phyloP scores from a whole-genome alignment of 2,888 invertebrate species.

The Himalopsyche anomala region DNA sequence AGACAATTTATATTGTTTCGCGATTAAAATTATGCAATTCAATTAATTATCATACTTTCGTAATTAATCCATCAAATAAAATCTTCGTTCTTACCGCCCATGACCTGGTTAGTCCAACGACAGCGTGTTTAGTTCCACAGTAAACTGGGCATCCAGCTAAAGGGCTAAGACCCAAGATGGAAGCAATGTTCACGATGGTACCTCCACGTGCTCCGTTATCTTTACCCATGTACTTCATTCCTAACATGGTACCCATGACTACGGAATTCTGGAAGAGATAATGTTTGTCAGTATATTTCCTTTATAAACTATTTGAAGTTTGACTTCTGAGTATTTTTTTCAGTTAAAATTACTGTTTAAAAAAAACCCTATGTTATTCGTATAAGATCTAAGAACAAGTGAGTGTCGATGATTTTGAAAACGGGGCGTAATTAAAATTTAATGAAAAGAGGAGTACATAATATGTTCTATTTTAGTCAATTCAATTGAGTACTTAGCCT shows the following conservation, averaged over 20 bases:
- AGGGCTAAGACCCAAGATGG: constrained; percentile 77
- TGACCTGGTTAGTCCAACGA: constrained; percentile 75
- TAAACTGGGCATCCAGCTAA: constrained; percentile 77
- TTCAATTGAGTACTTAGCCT: too few relatives aligned
- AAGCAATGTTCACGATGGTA: constrained; percentile 81
- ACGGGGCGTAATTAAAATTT: too few relatives aligned
- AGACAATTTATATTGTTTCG: too few relatives aligned
- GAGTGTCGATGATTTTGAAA: too few relatives aligned
- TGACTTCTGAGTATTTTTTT: not conserved
- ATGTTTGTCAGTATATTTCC: not conserved
- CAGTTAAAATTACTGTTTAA: not conserved
- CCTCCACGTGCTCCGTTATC: constrained; percentile 79
- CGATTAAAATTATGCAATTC: too few relatives aligned
- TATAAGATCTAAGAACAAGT: too few relatives aligned
- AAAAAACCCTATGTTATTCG: too few relatives aligned
- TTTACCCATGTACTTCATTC: constrained; percentile 78
- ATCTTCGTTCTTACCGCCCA: constrained; percentile 69
- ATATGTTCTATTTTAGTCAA: too few relatives aligned
- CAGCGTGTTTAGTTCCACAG: constrained; percentile 78
- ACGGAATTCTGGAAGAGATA: constrained; percentile 69
- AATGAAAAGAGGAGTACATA: too few relatives aligned
- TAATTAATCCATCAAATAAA: not conserved
- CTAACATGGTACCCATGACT: constrained; percentile 75
- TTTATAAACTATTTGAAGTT: not conserved
- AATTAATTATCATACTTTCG: too few relatives aligned